Evolutionary conservation across 2,888 invertebrate species (phyloP).

Genomic region (Papilio elwesi): DNA sequence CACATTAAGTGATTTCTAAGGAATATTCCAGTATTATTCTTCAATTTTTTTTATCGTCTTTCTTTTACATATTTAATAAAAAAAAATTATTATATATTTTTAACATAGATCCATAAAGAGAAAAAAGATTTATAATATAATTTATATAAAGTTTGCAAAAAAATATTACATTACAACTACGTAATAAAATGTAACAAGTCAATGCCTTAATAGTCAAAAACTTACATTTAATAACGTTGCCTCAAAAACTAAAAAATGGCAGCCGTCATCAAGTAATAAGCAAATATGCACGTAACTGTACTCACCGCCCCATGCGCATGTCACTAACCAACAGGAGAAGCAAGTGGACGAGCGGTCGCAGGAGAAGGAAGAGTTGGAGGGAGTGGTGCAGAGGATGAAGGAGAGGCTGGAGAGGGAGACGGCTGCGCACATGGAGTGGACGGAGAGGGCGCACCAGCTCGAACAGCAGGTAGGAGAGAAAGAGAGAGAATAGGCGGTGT

Average conservation of each 20-base stretch:
- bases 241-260: neutral
- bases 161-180: no score
- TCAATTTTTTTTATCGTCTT: no score
- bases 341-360: conserved; percentile 95
- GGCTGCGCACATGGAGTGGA: conserved; percentile 93
- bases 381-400: conserved; percentile 91
- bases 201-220: no score
- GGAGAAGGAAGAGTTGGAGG: conserved; percentile 96
- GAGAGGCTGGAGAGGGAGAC: conserved; percentile 95
- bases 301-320: conserved; percentile 43
- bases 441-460: conserved; percentile 88
- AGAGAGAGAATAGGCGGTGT: neutral
- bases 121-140: no score
- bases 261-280: neutral
- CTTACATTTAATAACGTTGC: neutral
- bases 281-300: conserved; percentile 12
- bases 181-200: no score
- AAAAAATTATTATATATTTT: no score
- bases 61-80: no score
- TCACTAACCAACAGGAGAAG: conserved; percentile 86
- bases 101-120: no score
- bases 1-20: neutral
- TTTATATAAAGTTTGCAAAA: no score
- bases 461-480: conserved; percentile 78
- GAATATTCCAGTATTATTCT: no score